Conservation (phyloP, 2,797 vertebrate genomes). For the Rhincodon typus region DNA sequence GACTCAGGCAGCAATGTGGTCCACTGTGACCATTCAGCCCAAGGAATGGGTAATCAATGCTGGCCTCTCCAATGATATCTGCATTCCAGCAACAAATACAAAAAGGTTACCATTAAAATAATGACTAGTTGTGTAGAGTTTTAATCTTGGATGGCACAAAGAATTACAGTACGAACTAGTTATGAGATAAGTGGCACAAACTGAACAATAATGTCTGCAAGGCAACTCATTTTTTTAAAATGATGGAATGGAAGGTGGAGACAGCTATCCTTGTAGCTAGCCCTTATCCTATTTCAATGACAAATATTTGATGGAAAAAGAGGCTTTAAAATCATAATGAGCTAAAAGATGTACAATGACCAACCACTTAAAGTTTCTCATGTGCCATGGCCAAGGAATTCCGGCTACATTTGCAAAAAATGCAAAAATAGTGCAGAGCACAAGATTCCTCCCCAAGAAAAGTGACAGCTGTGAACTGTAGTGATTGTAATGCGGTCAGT, state of each 20-base stretch:
- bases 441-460: background rate
- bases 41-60: no score
- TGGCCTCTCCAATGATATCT: no score
- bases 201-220: background rate
- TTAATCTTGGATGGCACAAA: background rate
- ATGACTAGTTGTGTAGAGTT: background rate
- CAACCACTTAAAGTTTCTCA: background rate
- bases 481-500: no score
- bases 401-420: background rate
- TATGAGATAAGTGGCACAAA: background rate
- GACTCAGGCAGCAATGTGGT: no score
- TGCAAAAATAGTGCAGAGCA: background rate
- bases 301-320: background rate
- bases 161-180: background rate
- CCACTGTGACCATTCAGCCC: no score
- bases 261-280: no score
- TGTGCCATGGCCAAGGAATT: background rate
- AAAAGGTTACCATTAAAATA: no score
- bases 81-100: no score
- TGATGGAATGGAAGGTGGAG: no score
- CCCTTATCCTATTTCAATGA: background rate
- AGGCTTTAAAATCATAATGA: background rate
- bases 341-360: background rate
- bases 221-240: background rate
- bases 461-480: background rate